These are phyloP conservation scores for Plagiodera versicolora DNA, from an alignment of 2,888 invertebrate genomes.

Conservation along the genomic window DNA sequence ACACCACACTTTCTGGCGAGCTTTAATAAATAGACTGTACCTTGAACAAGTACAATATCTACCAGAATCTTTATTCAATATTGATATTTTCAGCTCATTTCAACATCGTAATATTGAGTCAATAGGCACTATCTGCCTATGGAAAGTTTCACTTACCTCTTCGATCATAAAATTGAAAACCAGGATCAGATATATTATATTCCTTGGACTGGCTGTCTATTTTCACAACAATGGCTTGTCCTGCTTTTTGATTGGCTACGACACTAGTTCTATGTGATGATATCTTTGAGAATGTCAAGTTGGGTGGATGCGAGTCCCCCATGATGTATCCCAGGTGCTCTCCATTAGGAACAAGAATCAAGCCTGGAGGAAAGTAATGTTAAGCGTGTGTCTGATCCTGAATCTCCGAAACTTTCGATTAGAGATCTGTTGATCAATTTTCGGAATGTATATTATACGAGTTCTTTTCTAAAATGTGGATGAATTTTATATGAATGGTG, in stretches of 20 bases:
- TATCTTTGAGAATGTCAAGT: slow-evolving; percentile 17
- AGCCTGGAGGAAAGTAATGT: slow-evolving; percentile 59
- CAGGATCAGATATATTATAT: background rate
- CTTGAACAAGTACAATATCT: too few relatives aligned
- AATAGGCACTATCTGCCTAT: too few relatives aligned
- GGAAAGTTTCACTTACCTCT: background rate
- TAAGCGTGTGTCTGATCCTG: too few relatives aligned
- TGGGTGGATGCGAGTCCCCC: slow-evolving; percentile 66
- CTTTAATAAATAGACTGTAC: too few relatives aligned
- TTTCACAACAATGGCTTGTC: background rate
- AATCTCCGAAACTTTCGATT: background rate
- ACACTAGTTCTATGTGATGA: slow-evolving; percentile 28
- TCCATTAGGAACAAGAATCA: slow-evolving; percentile 90
- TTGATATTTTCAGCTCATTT: too few relatives aligned
- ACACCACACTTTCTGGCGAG: too few relatives aligned
- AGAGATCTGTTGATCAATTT: too few relatives aligned
- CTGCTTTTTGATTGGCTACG: background rate
- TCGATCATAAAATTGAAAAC: slow-evolving; percentile 16
- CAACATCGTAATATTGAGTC: background rate
- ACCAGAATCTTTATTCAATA: too few relatives aligned
- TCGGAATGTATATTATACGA: too few relatives aligned
- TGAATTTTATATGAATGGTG: too few relatives aligned
- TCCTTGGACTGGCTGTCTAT: background rate
- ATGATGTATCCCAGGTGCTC: slow-evolving; percentile 79
- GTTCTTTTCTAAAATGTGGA: too few relatives aligned